These are phyloP conservation scores for Lydus trimaculatus DNA, from an alignment of 2,888 invertebrate genomes.

Conservation along the genomic window DNA sequence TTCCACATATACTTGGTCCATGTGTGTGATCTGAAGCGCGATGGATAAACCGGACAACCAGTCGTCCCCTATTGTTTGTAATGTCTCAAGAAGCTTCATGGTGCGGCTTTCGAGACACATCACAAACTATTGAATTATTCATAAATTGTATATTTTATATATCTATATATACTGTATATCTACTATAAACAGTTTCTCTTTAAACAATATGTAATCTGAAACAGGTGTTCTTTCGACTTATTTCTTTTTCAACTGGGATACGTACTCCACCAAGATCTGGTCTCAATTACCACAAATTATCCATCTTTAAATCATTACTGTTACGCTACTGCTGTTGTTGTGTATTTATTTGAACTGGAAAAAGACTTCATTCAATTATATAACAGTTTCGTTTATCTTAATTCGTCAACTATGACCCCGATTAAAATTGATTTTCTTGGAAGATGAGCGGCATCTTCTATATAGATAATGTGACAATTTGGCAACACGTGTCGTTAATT, in stretches of 20 bases:
- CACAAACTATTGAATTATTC: conserved; percentile 29
- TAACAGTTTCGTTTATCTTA: not conserved
- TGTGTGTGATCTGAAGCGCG: conserved; percentile 31
- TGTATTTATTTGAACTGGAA: not conserved
- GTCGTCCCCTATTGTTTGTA: conserved; percentile 27
- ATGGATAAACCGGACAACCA: conserved; percentile 17
- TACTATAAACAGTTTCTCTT: not conserved
- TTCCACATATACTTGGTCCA: not conserved
- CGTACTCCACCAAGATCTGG: not conserved
- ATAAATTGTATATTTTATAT: conserved; percentile 23
- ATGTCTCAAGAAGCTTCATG: conserved; percentile 27
- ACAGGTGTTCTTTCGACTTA: not conserved
- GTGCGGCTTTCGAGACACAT: conserved; percentile 26
- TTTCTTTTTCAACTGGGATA: not conserved
- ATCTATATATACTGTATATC: not conserved
- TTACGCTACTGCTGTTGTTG: not conserved
- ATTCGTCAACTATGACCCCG: not conserved
- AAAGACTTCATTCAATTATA: not conserved
- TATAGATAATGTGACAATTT: not conserved
- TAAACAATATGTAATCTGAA: conserved; percentile 3
- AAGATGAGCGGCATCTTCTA: not conserved
- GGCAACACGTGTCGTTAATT: not conserved
- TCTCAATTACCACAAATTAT: not conserved
- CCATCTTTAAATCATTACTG: not conserved
- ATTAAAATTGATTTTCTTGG: not conserved